phyloP scores from a whole-genome alignment of 1,140 invertebrate genomes.

The Dendroctonus valens region DNA sequence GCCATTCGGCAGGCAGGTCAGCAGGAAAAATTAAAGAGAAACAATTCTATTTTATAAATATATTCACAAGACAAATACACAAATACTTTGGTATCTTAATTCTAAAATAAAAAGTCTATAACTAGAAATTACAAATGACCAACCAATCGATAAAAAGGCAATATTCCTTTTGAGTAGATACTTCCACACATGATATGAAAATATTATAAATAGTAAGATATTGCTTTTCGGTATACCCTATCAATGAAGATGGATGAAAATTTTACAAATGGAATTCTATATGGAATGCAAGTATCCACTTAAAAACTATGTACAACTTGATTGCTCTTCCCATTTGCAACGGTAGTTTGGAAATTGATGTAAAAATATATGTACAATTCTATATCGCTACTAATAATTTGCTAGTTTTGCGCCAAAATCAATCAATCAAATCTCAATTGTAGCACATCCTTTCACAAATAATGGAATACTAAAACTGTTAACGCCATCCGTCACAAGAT shows the following conservation, averaged over 20 bases:
- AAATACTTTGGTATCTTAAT: conserved; percentile 46
- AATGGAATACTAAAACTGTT: conserved; percentile 1
- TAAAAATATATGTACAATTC: conserved; percentile 40
- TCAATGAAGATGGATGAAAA: conserved; percentile 23
- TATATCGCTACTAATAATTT: neutral
- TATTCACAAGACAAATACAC: conserved; percentile 51
- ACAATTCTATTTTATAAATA: conserved; percentile 47
- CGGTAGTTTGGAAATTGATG: conserved; percentile 26
- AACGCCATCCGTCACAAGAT: neutral
- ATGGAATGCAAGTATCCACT: conserved; percentile 37
- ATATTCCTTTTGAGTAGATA: conserved; percentile 39
- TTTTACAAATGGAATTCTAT: conserved; percentile 19
- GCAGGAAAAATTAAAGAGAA: conserved; percentile 4
- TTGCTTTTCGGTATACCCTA: conserved; percentile 32
- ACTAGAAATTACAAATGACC: conserved; percentile 43
- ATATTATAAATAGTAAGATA: conserved; percentile 37
- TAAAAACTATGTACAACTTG: conserved; percentile 38
- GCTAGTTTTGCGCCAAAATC: too few species aligned
- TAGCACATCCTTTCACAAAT: neutral
- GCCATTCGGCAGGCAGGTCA: too few species aligned
- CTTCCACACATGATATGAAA: conserved; percentile 37
- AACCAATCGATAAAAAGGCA: conserved; percentile 29
- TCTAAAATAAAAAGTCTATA: conserved; percentile 45
- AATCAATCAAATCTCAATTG: neutral
- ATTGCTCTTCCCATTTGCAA: conserved; percentile 31